A percentile compares a stretch with the other conserved stretches of the same genome.
These are phyloP conservation scores for Drosophila parabipectinata DNA, from an alignment of 1,140 invertebrate species.

Conservation along the genomic window DNA sequence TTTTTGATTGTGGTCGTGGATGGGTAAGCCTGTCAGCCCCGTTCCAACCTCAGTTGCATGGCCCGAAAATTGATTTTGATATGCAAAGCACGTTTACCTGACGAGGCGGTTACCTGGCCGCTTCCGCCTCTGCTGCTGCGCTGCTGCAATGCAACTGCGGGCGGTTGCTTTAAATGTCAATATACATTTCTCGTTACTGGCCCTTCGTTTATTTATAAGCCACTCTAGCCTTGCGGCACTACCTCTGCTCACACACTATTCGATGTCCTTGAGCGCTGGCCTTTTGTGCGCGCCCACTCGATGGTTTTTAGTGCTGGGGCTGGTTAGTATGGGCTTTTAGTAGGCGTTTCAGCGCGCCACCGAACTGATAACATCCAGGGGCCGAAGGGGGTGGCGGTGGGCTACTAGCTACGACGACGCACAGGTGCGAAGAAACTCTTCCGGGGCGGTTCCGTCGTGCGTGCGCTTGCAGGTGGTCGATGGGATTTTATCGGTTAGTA, in stretches of 20 bases:
- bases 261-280: constrained; percentile 58
- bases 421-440: constrained; percentile 29
- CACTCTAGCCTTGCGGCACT: constrained; percentile 34
- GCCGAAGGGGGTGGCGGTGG: constrained; percentile 40
- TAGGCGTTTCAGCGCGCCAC: constrained; percentile 63
- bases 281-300: constrained; percentile 54
- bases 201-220: constrained; percentile 54
- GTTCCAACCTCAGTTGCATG: constrained; percentile 43
- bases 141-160: constrained; percentile 28
- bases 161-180: constrained; percentile 32
- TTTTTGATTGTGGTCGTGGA: constrained; percentile 5
- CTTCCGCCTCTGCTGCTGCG: constrained; percentile 12
- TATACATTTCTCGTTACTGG: constrained; percentile 36
- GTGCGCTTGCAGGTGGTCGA: constrained; percentile 24
- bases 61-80: constrained; percentile 54
- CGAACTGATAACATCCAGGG: constrained; percentile 68
- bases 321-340: constrained; percentile 7
- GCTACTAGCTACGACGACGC: constrained; percentile 4
- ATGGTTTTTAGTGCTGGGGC: constrained; percentile 24
- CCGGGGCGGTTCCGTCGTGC: constrained; percentile 11
- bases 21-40: constrained; percentile 22
- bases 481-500: constrained; percentile 17
- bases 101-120: constrained; percentile 39
- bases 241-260: constrained; percentile 39
- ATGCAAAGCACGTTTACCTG: constrained; percentile 58